These are phyloP conservation scores for Cavia aperea DNA, from an alignment of 2,113 vertebrate species.

Conservation along the genomic window DNA sequence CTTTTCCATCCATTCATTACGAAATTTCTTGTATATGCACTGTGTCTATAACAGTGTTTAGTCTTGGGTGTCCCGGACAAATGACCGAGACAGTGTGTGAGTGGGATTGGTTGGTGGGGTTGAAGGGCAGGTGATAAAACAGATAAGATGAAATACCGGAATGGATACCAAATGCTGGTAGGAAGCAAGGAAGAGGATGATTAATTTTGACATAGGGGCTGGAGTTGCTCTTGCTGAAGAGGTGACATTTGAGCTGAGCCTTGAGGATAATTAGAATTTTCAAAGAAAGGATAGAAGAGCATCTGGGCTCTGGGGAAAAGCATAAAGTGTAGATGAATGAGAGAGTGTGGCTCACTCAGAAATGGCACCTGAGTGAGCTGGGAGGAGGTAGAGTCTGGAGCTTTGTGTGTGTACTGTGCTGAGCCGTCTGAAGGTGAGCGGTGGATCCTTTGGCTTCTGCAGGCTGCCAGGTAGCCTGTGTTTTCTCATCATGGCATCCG, in stretches of 20 bases:
- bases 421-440: neutral
- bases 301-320: neutral
- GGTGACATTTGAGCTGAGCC: constrained; percentile 55
- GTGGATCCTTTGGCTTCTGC: neutral
- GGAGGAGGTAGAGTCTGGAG: neutral
- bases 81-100: neutral
- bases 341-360: neutral
- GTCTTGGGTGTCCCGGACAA: neutral
- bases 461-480: neutral
- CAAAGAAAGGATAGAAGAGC: constrained; percentile 29
- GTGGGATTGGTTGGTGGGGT: neutral
- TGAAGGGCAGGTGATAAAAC: neutral
- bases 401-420: fast-evolving
- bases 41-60: too few species aligned
- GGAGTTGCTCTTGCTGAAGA: constrained; percentile 34
- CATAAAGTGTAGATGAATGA: neutral
- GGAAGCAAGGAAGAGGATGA: neutral
- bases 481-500: neutral
- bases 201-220: constrained; percentile 33
- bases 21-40: neutral
- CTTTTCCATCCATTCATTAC: neutral
- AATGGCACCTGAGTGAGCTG: neutral
- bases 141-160: neutral
- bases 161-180: neutral
- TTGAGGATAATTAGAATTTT: constrained; percentile 56